Conservation (phyloP, 2,888 invertebrate species). For the Thelaira solivaga region DNA sequence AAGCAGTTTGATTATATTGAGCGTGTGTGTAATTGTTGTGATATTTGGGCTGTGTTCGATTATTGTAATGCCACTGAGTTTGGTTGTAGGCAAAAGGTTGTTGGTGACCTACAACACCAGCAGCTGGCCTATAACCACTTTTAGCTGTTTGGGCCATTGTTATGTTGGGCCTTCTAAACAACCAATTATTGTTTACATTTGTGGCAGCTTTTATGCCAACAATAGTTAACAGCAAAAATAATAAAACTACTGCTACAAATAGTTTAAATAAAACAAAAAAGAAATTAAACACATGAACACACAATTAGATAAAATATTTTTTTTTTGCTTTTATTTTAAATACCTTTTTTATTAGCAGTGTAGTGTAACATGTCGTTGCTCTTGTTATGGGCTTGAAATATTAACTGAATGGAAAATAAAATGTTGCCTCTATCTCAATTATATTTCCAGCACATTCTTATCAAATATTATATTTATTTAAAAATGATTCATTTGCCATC, state of each 20-base stretch:
- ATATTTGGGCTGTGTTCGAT: not conserved
- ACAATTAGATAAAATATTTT: not conserved
- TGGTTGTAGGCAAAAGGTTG: not conserved
- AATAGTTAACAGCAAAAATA: constrained; percentile 11
- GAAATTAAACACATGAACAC: not conserved
- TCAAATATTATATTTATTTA: constrained; percentile 2
- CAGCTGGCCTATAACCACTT: constrained; percentile 18
- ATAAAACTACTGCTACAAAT: not conserved
- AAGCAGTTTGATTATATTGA: constrained; percentile 6
- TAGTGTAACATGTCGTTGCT: constrained; percentile 18
- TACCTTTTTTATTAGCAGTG: not conserved
- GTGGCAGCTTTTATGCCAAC: constrained; percentile 5
- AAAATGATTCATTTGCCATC: not conserved
- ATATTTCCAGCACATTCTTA: not conserved
- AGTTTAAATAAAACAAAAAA: not conserved
- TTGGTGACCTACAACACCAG: not conserved
- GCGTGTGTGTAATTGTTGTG: not conserved
- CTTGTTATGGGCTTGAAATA: not conserved
- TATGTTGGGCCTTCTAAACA: constrained; percentile 18
- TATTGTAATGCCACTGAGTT: constrained; percentile 1
- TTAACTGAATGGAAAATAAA: constrained; percentile 16
- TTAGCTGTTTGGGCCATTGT: not conserved
- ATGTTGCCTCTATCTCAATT: not conserved
- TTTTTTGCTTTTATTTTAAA: not conserved
- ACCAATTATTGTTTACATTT: constrained; percentile 4